phyloP scores from a whole-genome alignment of 35 echinoderm and acorn worm genomes.

The Amphiura filiformis region DNA sequence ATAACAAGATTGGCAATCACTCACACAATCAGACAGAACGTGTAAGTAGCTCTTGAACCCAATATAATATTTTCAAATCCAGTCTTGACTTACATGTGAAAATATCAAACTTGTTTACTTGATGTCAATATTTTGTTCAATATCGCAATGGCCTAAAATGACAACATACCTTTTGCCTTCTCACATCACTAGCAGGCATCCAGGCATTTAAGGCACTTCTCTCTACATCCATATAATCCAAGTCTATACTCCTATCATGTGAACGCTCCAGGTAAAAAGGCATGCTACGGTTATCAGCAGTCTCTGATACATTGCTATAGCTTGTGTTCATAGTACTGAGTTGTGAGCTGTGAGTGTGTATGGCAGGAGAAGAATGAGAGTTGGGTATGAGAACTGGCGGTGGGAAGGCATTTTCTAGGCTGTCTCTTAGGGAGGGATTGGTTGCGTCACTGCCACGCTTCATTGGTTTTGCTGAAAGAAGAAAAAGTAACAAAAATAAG shows the following conservation, averaged over 20 bases:
- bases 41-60: no score
- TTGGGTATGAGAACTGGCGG: background rate
- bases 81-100: no score
- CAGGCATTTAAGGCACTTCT: background rate
- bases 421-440: background rate
- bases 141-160: no score
- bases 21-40: no score
- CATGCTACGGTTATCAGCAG: background rate
- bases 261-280: background rate
- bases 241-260: background rate
- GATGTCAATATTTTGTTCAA: no score
- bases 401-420: background rate
- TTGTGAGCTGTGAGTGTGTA: background rate
- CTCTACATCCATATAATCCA: constrained; percentile 6
- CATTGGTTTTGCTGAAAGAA: background rate
- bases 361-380: background rate
- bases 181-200: background rate
- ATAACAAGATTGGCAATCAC: no score
- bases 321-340: no score
- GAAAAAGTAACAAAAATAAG: no score
- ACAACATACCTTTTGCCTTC: background rate
- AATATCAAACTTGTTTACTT: no score
- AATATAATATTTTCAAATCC: no score
- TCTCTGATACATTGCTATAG: background rate
- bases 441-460: background rate